phyloP scores from a whole-genome alignment of 1,140 invertebrate genomes.

The Lycorma delicatula region DNA sequence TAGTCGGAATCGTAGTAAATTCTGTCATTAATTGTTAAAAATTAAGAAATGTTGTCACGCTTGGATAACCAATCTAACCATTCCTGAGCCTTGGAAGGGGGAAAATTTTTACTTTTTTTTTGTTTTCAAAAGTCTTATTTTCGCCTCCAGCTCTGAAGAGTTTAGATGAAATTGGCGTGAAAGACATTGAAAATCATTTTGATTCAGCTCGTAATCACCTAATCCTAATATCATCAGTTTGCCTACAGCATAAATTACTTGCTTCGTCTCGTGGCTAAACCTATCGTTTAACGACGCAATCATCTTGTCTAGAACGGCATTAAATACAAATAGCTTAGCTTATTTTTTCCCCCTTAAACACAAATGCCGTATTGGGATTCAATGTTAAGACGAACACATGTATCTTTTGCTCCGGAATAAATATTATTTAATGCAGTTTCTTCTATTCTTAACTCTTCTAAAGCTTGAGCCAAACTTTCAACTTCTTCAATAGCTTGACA shows the following conservation, averaged over 20 bases:
- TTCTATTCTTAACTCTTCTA: too few species aligned
- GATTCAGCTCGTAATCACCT: not conserved
- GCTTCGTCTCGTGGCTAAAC: slow-evolving; percentile 11
- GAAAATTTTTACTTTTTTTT: not conserved
- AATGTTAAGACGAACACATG: too few species aligned
- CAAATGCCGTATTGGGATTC: too few species aligned
- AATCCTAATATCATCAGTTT: slow-evolving; percentile 1
- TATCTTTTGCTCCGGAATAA: too few species aligned
- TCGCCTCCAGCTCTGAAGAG: not conserved
- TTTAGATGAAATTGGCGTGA: not conserved
- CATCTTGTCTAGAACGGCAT: too few species aligned
- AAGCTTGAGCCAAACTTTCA: too few species aligned
- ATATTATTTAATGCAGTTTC: too few species aligned
- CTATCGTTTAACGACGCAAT: too few species aligned
- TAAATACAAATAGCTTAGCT: too few species aligned
- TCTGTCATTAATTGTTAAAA: not conserved
- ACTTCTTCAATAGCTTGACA: too few species aligned
- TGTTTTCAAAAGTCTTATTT: not conserved
- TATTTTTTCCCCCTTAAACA: too few species aligned
- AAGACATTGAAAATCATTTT: not conserved
- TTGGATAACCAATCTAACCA: not conserved
- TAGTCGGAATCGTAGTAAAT: not conserved
- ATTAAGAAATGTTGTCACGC: not conserved
- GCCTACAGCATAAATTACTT: slow-evolving; percentile 10
- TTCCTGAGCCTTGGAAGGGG: not conserved